These are phyloP conservation scores for Brachionichthys hirsutus DNA, from an alignment of 2,113 vertebrate species.

Conservation along the genomic window DNA sequence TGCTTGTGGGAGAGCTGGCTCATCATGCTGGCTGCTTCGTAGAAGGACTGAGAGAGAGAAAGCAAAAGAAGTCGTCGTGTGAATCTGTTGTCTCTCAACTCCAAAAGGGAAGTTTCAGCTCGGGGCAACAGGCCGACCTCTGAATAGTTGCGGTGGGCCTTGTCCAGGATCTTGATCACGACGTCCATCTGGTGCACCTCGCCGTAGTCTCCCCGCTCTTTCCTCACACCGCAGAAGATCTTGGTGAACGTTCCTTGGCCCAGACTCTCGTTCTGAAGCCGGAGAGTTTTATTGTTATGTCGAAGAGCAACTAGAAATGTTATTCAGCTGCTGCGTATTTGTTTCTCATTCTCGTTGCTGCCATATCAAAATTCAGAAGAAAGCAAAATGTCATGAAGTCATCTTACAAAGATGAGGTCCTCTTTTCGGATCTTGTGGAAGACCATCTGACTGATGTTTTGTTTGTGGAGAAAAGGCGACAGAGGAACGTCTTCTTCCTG, in stretches of 20 bases:
- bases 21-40: conserved; percentile 99
- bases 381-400: neutral
- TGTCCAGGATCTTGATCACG: conserved; percentile 92
- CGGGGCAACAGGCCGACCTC: conserved; percentile 80
- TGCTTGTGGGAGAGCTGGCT: conserved; percentile 97
- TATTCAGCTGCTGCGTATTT: no score
- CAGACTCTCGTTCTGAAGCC: conserved; percentile 86
- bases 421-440: conserved; percentile 98
- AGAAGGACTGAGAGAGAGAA: conserved; percentile 86
- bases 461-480: conserved; percentile 84
- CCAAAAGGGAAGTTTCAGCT: neutral
- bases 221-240: conserved; percentile 89
- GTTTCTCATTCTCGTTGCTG: no score
- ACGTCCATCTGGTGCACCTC: conserved; percentile 92
- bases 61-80: neutral
- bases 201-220: conserved; percentile 91
- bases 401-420: conserved; percentile 88
- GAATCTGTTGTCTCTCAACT: neutral
- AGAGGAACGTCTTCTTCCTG: conserved; percentile 80
- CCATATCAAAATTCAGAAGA: no score
- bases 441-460: conserved; percentile 95
- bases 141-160: conserved; percentile 90
- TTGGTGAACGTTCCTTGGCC: conserved; percentile 97
- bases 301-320: no score
- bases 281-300: neutral